phyloP scores from a whole-genome alignment of 64 coral and sea anemone species.

The Porites lutea region DNA sequence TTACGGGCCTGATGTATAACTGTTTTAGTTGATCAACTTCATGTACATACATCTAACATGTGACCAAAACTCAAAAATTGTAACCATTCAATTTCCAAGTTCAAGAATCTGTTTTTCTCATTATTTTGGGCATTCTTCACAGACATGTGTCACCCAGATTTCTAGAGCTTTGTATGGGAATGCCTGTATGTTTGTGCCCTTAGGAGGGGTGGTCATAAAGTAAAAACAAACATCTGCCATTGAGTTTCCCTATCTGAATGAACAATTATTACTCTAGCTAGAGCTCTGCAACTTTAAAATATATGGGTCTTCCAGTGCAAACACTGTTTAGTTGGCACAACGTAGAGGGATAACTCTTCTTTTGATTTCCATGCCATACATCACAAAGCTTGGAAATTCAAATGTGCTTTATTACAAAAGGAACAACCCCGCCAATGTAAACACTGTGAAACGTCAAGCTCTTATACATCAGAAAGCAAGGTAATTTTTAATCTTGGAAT shows the following conservation, averaged over 20 bases:
- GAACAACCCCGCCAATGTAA: not conserved
- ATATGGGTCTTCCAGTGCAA: not conserved
- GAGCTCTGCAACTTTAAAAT: not conserved
- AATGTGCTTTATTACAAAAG: not conserved
- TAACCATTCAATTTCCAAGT: not conserved
- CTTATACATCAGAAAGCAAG: not conserved
- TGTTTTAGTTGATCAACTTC: too few species aligned
- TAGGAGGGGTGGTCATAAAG: not conserved
- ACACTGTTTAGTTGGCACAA: slow-evolving; percentile 1
- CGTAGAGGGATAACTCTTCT: not conserved
- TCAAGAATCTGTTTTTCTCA: not conserved
- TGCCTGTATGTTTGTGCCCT: too few species aligned
- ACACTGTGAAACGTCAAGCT: slow-evolving; percentile 1
- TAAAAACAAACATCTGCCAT: not conserved
- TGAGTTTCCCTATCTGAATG: not conserved
- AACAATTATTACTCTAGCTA: not conserved
- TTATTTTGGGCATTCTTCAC: not conserved
- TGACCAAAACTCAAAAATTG: not conserved
- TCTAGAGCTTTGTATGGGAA: too few species aligned
- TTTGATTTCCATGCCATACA: not conserved
- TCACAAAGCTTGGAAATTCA: not conserved
- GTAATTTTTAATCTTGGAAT: slow-evolving; percentile 7
- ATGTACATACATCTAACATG: not conserved
- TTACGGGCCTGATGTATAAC: too few species aligned
- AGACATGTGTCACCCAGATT: too few species aligned